Evolutionary conservation across 1,140 invertebrate species (phyloP), one percentile per base, ranked within the genome.

Genomic region (Heliconius melpomene): DNA sequence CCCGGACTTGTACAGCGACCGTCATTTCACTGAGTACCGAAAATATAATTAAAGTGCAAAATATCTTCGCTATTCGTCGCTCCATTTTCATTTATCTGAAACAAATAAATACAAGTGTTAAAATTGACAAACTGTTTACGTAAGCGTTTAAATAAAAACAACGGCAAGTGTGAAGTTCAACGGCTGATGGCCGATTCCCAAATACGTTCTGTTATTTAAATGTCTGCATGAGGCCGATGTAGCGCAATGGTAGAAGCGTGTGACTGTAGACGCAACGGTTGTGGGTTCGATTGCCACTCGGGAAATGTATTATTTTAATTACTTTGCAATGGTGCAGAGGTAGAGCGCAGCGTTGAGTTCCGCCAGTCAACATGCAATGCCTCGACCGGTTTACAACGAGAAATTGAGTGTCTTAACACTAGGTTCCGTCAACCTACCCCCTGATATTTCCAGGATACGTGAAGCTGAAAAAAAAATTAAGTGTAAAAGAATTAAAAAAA

Each of bases 21-120:
- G 91, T 90, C 89, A 94, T 92, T 83, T 92, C 90, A 83, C 89
- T 94, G 71, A 91, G 88, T 16, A 94, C 85, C 52, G 91, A 90
- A 75, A 94, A 89, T 81, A 88, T 91, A 79, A 94, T 90, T 46
- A 91, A 79, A 77, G 92, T 88, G 82, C 89, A 93, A 81, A 94
- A 89, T 81, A 91, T 84, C 23, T 88, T 88, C 9, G 90, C 87
- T 77, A 90, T 88, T 75, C 88, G 84, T 38, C 85, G 81, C 87
- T 90, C 87, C 92, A 94, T 94, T 85, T 88, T 88, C 66, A 50
- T 85, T 87, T 85, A 92, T 91, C 92, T 94, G 91, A 74, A 94
- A 94, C 91, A 92, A 94, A 81, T 77, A 85, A 88, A 90, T 80
- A 79, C 60, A 66, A 66, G 11, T 29, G 13, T 66, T 66, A 16